These are phyloP conservation scores for Uromys caudimaculatus DNA, from an alignment of 2,797 vertebrate species.

Conservation along the genomic window DNA sequence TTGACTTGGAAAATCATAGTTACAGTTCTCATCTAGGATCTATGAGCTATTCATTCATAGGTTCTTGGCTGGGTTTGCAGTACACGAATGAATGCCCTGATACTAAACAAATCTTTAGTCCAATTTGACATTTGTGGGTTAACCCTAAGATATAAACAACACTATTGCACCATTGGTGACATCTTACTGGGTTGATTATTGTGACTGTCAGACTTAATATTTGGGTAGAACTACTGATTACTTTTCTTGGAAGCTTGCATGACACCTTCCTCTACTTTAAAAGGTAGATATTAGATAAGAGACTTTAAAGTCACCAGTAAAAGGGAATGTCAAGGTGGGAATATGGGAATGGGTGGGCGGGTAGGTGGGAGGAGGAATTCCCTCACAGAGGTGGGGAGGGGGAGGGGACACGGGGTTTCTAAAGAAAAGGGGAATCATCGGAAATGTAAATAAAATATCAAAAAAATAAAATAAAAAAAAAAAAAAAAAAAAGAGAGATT, in stretches of 20 bases:
- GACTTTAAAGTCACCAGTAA: too few relatives aligned
- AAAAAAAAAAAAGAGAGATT: constrained; percentile 34
- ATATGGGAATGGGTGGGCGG: too few relatives aligned
- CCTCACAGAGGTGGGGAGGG: too few relatives aligned
- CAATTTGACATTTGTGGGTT: neutral
- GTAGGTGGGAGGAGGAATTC: too few relatives aligned
- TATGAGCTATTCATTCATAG: too few relatives aligned
- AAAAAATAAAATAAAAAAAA: too few relatives aligned
- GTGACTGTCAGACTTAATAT: neutral
- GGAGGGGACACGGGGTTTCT: too few relatives aligned
- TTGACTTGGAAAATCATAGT: neutral
- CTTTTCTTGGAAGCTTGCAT: neutral
- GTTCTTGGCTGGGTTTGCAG: neutral
- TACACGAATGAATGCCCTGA: neutral
- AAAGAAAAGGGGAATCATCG: too few relatives aligned
- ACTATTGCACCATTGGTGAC: neutral
- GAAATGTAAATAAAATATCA: too few relatives aligned
- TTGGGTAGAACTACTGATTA: neutral
- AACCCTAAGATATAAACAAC: neutral
- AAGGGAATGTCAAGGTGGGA: too few relatives aligned
- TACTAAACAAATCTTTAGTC: neutral
- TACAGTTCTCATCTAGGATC: neutral
- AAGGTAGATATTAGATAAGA: neutral
- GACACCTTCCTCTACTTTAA: too few relatives aligned
- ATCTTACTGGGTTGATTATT: neutral